Percentiles rank a stretch among this genome's conserved stretches.
These are phyloP conservation scores for Drosophila repletoides DNA, from an alignment of 1,140 invertebrate genomes.

Conservation along the genomic window DNA sequence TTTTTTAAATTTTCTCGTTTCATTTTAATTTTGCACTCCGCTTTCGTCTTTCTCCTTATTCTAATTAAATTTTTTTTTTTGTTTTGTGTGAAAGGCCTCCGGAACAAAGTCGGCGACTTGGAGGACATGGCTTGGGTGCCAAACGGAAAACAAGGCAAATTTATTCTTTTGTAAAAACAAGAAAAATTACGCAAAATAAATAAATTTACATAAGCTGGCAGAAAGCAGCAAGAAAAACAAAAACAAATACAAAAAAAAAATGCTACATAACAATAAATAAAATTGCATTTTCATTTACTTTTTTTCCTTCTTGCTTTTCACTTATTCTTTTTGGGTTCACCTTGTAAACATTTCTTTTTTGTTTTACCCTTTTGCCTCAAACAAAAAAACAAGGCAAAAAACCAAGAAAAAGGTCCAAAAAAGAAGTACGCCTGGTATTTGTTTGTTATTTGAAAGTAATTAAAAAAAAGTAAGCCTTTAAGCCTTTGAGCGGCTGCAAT, in stretches of 20 bases:
- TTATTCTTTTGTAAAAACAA: slow-evolving; percentile 79
- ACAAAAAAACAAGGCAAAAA: slow-evolving; percentile 12
- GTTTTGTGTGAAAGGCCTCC: slow-evolving; percentile 24
- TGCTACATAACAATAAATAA: slow-evolving; percentile 81
- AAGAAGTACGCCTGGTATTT: slow-evolving; percentile 46
- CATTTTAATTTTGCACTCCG: slow-evolving; percentile 63
- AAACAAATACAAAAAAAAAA: slow-evolving; percentile 33
- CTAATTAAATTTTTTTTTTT: slow-evolving; percentile 77
- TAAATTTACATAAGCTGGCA: slow-evolving; percentile 81
- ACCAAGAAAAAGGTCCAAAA: slow-evolving; percentile 34
- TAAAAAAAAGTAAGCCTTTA: slow-evolving; percentile 60
- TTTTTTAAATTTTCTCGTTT: slow-evolving; percentile 28
- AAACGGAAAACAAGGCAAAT: slow-evolving; percentile 60
- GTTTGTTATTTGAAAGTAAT: slow-evolving; percentile 76
- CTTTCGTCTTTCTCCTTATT: slow-evolving; percentile 65
- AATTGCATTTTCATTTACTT: slow-evolving; percentile 69
- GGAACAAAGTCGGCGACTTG: slow-evolving; percentile 15
- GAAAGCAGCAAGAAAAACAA: slow-evolving; percentile 27
- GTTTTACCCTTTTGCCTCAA: slow-evolving; percentile 8
- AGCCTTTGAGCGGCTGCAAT: slow-evolving; percentile 5
- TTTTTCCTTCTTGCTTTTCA: slow-evolving; percentile 5
- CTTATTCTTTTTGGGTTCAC: slow-evolving; percentile 25
- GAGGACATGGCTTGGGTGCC: slow-evolving; percentile 19
- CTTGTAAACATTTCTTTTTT: slow-evolving; percentile 44
- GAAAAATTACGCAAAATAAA: slow-evolving; percentile 82